Evolutionary conservation across 2,797 vertebrate genomes (phyloP).

Genomic region (Falco naumanni): DNA sequence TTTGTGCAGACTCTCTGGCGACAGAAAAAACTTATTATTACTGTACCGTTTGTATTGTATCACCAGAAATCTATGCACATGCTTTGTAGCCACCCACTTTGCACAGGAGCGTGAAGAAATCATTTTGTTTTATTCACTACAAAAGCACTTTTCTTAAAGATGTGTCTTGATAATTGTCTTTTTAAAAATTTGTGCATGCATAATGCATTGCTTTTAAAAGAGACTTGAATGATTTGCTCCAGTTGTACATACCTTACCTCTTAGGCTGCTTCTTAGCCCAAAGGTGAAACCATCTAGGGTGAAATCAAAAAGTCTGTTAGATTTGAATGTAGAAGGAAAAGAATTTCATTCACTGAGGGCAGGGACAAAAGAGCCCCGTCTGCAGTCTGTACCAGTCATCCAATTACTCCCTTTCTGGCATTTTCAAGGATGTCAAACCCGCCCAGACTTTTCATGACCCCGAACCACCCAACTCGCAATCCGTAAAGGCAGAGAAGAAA

Average conservation of each 20-base stretch:
- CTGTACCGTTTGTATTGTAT: background rate
- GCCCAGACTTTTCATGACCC: background rate
- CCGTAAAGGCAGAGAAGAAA: background rate
- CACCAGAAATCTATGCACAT: conserved; percentile 12
- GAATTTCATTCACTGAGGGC: background rate
- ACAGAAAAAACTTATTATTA: conserved; percentile 31
- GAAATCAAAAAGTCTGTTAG: background rate
- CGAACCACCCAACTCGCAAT: background rate
- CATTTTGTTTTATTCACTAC: background rate
- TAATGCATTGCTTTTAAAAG: background rate
- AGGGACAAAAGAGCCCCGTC: background rate
- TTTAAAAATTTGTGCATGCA: background rate
- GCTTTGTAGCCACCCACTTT: conserved; percentile 6
- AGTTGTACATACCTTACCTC: background rate
- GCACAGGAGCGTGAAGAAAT: conserved; percentile 4
- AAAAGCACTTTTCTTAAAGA: background rate
- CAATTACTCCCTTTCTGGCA: background rate
- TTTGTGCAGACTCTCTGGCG: background rate
- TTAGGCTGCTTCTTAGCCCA: background rate
- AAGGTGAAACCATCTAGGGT: background rate
- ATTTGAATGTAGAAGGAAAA: background rate
- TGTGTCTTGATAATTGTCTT: background rate
- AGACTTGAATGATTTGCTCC: background rate
- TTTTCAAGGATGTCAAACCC: background rate
- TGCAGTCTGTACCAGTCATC: background rate